Evolutionary conservation across 2,113 vertebrate species (phyloP), one percentile per base, ranked within the genome.

Genomic region (Nansenia antarctica): DNA sequence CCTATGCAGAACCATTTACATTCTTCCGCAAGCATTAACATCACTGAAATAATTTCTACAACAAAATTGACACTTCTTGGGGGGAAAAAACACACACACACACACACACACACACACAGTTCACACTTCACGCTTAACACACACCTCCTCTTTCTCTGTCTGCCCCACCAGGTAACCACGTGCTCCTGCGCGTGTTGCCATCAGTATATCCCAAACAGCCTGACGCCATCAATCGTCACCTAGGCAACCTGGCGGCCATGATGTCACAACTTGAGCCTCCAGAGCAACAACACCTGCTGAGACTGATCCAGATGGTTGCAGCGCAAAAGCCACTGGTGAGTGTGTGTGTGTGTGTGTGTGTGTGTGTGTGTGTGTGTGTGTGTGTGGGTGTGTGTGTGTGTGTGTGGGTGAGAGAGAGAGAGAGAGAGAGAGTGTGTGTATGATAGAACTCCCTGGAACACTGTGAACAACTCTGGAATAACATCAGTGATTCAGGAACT

Each of bases 111-210:
- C 11, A 42, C 39, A 14, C 39, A 42, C 39, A 42, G 14, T 15
- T 3, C 3, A n/a, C 1, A 7, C 12, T 60, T 11, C 57, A 34
- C 31, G 12, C 32, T 8, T 2, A 32, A 18, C 2, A 1, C 20
- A 7, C 18, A 20, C 15, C 3, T 31, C n/a, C n/a, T 66, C 9
- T n/a, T 4, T 71, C 29, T 65, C 5, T 68, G 24, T 75, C 14
- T 63, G 20, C 11, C 57, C 3, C 70, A 42, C 15, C 80, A 99
- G 96, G 95, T 77, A 98, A 99, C 82, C 73, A 80, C 74, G 89
- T 98, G 93, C 74, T 99, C 81, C 78, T 98, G 18, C 92, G 95
- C 1, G 94, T 98, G 39, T 86, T 98, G 62, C 95, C 96, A 0
- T 94, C 94, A 1, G 90, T 99, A 30, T 96, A 97, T 68, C 93